Base-by-base conservation (phyloP, 2,888 invertebrate genomes). In the Ommatoiulus sabulosus region DNA sequence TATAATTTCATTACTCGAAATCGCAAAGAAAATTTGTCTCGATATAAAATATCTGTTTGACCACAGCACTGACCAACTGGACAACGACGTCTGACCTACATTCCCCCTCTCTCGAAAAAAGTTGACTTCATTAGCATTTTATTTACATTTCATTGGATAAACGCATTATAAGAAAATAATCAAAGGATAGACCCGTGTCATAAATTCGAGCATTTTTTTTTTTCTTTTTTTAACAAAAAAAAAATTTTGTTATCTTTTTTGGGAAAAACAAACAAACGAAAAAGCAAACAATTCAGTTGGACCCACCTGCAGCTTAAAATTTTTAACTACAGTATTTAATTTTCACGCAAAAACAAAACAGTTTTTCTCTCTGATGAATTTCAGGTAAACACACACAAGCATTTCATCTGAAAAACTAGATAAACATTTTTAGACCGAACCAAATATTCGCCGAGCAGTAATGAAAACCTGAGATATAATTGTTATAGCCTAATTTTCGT, bases 111-210 rank as follows among this genome's bases (percentile, higher is more conserved):
- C 52, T 52, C 8, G 15, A 52, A 52, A 52, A 52, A 52, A 15
- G 52, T 15, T 52, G 52, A 12, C 52, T 52, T 52, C 52, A 52
- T 52, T 52, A 52, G 52, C 52, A 52, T 52, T 52, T 52, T 52
- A 52, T 52, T 52, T 52, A 15, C 52, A 52, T 52, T 52, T 52
- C 52, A 52, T 52, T 15, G 52, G 52, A 52, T 52, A 52, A 52
- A 52, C 52, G 52, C 52, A 52, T 52, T 52, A 52, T 52, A 52
- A 52, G 52, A 52, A 52, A 52, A 52, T 52, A 52, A 52, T 52
- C 52, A 52, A 52, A 52, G 52, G 15, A 52, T 46, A 46, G 46
- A 8, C 46, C 46, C 46, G 46, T 52, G 52, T 52, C 52, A 52
- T 52, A 52, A 52, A 52, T 52, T 52, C 52, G 52, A 52, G 10